phyloP scores from a whole-genome alignment of 2,888 invertebrate genomes.

The Eupeodes latifasciatus region DNA sequence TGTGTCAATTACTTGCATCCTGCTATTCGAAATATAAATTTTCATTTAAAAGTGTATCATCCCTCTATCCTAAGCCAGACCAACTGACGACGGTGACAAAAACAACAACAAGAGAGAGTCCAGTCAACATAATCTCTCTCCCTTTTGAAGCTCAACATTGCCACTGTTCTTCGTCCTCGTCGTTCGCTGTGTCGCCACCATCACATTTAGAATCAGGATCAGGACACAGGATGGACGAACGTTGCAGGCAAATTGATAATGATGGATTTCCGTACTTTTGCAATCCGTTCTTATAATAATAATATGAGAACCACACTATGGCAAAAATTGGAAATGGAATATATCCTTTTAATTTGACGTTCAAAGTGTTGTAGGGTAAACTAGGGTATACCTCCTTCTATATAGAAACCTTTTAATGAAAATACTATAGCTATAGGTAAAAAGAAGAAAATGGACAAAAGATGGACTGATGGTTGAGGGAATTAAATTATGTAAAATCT shows the following conservation, averaged over 20 bases:
- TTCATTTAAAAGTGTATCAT: conserved; percentile 22
- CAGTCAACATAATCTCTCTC: conserved; percentile 7
- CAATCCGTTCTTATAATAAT: conserved; percentile 39
- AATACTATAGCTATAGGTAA: not conserved
- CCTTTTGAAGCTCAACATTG: not conserved
- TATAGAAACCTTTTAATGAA: not conserved
- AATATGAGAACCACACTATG: conserved; percentile 29
- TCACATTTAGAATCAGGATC: no score
- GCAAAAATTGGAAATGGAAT: conserved; percentile 57
- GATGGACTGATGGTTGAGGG: not conserved
- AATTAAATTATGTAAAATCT: conserved; percentile 73
- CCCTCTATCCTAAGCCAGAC: not conserved
- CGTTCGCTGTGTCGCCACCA: no score
- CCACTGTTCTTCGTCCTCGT: no score
- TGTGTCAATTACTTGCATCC: conserved; percentile 61
- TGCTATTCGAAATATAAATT: conserved; percentile 44
- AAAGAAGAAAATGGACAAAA: not conserved
- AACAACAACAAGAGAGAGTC: conserved; percentile 3
- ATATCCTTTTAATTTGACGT: conserved; percentile 64
- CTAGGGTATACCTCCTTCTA: no score
- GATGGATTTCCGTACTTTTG: conserved; percentile 59
- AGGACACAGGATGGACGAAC: not conserved
- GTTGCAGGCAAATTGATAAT: conserved; percentile 61
- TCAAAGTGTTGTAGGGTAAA: not conserved
- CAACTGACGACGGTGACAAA: not conserved